phyloP scores from a whole-genome alignment of 2,797 vertebrate genomes.

The Myripristis jacobus region DNA sequence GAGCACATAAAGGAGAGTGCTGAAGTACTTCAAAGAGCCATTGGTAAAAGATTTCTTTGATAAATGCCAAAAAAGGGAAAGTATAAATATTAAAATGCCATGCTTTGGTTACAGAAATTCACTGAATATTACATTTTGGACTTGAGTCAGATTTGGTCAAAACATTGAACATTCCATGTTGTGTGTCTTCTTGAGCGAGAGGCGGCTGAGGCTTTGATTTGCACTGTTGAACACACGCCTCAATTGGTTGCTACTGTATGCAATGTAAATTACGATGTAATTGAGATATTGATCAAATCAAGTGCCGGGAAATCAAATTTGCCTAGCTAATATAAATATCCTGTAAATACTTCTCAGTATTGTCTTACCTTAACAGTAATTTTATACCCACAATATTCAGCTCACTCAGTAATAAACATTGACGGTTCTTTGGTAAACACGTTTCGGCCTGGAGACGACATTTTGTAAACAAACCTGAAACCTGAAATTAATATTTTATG shows the following conservation, averaged over 20 bases:
- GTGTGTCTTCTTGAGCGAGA: constrained; percentile 78
- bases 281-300: constrained; percentile 71
- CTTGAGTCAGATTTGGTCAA: constrained; percentile 76
- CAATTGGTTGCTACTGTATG: constrained; percentile 79
- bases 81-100: constrained; percentile 33
- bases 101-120: constrained; percentile 33
- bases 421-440: constrained; percentile 61
- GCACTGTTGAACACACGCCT: constrained; percentile 90
- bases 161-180: constrained; percentile 90
- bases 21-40: constrained; percentile 40
- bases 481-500: constrained; percentile 55
- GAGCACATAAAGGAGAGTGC: constrained; percentile 42
- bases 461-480: constrained; percentile 69
- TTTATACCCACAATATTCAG: constrained; percentile 74
- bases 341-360: constrained; percentile 91
- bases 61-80: constrained; percentile 19
- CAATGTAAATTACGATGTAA: constrained; percentile 74
- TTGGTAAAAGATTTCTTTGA: constrained; percentile 36
- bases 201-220: constrained; percentile 89
- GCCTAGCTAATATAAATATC: constrained; percentile 80
- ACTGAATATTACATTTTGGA: constrained; percentile 41
- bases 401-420: constrained; percentile 76
- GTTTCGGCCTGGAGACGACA: constrained; percentile 57
- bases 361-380: constrained; percentile 84
- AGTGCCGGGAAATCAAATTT: constrained; percentile 70